These are phyloP conservation scores for Isurus oxyrinchus DNA, from an alignment of 2,113 vertebrate genomes.

Conservation along the genomic window DNA sequence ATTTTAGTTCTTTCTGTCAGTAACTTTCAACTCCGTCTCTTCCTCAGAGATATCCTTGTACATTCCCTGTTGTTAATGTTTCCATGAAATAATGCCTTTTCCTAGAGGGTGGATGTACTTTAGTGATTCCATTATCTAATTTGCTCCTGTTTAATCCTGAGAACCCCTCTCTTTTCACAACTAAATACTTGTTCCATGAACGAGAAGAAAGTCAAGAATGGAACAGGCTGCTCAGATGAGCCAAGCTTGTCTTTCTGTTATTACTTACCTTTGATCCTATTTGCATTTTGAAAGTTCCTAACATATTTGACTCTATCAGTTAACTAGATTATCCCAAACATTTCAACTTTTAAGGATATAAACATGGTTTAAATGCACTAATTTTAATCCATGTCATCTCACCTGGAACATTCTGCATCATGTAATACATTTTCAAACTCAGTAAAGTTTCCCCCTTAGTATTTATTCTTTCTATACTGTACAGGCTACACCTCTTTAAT, in stretches of 20 bases:
- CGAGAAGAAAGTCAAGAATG: not conserved
- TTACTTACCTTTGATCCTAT: not conserved
- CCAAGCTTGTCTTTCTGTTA: not conserved
- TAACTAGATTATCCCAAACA: not conserved
- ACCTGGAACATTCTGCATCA: not conserved
- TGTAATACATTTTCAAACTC: not conserved
- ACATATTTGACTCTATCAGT: not conserved
- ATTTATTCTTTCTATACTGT: not conserved
- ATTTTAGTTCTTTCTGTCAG: not conserved
- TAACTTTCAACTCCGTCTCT: not conserved
- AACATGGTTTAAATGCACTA: not conserved
- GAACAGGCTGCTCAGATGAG: not conserved
- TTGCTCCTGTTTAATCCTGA: not conserved
- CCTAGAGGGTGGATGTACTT: not conserved
- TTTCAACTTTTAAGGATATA: not conserved
- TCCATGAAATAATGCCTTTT: not conserved
- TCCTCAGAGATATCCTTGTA: not conserved
- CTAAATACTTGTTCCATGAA: not conserved
- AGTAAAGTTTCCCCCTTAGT: not conserved
- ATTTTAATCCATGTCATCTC: not conserved
- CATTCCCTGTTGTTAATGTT: not conserved
- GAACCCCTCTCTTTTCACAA: not conserved
- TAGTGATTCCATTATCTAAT: not conserved
- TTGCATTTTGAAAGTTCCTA: not conserved
- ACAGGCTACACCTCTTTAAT: not conserved